Evolutionary conservation across 2,888 invertebrate genomes (phyloP), one percentile per base, ranked within the genome.

Genomic region (Parthenolecanium corni): DNA sequence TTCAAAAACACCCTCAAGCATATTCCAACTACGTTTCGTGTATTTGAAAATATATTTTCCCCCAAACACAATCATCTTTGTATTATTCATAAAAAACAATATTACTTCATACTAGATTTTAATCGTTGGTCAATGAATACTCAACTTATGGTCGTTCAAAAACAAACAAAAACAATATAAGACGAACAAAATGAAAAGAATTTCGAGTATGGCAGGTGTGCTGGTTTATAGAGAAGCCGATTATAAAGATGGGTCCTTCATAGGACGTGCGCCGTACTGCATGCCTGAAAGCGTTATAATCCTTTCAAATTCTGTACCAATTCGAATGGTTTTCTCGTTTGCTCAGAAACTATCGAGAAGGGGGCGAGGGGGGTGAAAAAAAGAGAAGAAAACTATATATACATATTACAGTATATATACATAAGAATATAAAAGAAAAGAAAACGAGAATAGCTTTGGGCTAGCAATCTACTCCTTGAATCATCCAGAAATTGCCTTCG

Each of bases 391-490:
- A 20, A 44, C 16, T n/a, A 52, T 18, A 16, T 12, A 23, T 16
- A 21, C 12, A 44, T 49, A 24, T 23, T 20, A n/a, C 44, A 18
- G 31, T 11, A 31, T 16, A 44, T 23, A 58, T 51, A 61, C 51
- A 47, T 52, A 52, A 52, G 51, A 52, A 42, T 40, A 51, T 49
- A 54, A 40, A 20, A 23, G 53, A 31, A 65, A 63, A 65, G 40
- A 44, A 52, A 63, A 63, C 53, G 53, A 63, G 47, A 53, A 63
- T 46, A 14, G 54, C 63, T 46, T 6, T 21, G 4, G 54, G 63
- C 53, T 47, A 53, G 53, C 53, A 63, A 63, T 63, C 63, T 63
- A 54, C 63, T 54, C 53, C 53, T 63, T 63, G 63, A 63, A 63
- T 63, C 63, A 53, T 63, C 54, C 36, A 23, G 46, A 63, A 53